Conservation (phyloP, 2,797 vertebrate genomes). For the Leuciscus waleckii region DNA sequence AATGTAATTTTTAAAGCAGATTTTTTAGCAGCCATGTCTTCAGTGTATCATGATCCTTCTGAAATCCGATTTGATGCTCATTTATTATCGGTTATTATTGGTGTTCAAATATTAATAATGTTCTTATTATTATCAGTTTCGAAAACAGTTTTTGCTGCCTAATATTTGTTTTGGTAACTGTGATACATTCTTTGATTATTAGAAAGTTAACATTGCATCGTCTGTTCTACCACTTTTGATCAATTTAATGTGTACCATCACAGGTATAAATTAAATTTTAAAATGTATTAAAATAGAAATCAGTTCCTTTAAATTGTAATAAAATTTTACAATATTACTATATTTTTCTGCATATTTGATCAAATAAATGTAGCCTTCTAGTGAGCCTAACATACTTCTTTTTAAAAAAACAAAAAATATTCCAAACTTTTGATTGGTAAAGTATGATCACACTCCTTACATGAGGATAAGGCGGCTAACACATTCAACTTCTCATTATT, state of each 20-base stretch:
- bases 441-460: background rate
- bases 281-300: too few relatives aligned
- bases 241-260: too few relatives aligned
- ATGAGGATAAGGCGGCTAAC: background rate
- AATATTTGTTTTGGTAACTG: too few relatives aligned
- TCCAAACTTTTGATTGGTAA: background rate
- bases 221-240: too few relatives aligned
- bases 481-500: conserved; percentile 10
- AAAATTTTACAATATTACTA: background rate
- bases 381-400: background rate
- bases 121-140: too few relatives aligned
- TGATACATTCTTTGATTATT: background rate
- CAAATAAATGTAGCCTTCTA: background rate
- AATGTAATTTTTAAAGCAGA: too few relatives aligned
- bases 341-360: background rate
- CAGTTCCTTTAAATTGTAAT: background rate
- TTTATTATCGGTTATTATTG: background rate
- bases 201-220: background rate
- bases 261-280: too few relatives aligned
- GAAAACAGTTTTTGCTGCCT: too few relatives aligned
- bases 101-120: background rate
- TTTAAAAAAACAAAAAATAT: background rate
- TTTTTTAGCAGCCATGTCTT: background rate
- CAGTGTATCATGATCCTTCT: too few relatives aligned
- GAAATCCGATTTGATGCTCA: background rate